Conservation (phyloP, 2,113 vertebrate species). For the Catharus bicknelli region DNA sequence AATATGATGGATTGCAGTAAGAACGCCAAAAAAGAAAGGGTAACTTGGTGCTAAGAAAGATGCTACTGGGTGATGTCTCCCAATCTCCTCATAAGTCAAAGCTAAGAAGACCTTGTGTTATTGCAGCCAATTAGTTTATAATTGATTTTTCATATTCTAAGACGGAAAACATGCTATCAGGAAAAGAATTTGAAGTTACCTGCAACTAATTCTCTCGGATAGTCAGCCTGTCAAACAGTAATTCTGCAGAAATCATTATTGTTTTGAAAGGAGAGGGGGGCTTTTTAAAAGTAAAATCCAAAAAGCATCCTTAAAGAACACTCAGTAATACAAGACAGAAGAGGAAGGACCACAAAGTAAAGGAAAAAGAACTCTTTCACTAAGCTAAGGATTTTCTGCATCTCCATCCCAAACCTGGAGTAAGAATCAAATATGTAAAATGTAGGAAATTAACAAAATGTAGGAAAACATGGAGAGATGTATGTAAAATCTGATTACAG, state of each 20-base stretch:
- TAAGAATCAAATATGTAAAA: neutral
- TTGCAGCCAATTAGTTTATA: neutral
- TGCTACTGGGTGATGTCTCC: neutral
- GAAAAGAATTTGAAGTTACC: neutral
- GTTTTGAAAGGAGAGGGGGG: accelerated
- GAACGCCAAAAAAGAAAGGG: neutral
- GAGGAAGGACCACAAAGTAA: neutral
- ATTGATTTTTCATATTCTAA: neutral
- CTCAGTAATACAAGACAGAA: neutral
- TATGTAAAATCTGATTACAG: neutral
- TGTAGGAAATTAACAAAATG: neutral
- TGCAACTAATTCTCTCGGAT: neutral
- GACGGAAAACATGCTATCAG: neutral
- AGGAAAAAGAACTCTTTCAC: neutral
- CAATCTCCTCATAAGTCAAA: neutral
- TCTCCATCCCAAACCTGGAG: neutral
- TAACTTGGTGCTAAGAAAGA: neutral
- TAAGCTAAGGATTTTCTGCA: neutral
- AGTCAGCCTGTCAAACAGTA: neutral
- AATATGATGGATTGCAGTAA: neutral
- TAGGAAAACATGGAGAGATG: neutral
- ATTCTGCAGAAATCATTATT: neutral
- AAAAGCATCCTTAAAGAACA: neutral
- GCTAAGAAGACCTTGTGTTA: neutral
- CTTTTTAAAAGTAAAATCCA: neutral